A percentile compares a stretch with the other conserved stretches of the same genome.
Evolutionary conservation across 1,140 invertebrate species (phyloP).

Genomic region (Antheraea mylitta): DNA sequence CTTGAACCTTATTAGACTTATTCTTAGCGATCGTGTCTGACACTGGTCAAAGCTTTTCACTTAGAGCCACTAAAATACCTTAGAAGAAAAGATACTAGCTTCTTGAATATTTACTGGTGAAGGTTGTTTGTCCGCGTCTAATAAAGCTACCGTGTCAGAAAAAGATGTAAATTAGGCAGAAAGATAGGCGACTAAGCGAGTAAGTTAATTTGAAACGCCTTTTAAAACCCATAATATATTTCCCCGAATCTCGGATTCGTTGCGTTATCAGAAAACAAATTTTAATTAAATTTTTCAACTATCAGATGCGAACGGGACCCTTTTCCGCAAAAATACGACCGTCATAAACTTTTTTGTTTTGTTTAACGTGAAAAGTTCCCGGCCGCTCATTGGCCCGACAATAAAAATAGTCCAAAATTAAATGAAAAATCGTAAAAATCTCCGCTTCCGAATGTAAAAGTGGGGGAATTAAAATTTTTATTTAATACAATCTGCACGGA

Average conservation of each 20-base stretch:
- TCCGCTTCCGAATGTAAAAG: conserved; percentile 29
- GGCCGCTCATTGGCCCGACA: conserved; percentile 20
- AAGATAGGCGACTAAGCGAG: conserved; percentile 23
- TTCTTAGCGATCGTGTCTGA: no score
- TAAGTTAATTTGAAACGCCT: conserved; percentile 35
- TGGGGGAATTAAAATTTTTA: conserved; percentile 50
- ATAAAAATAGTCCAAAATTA: conserved; percentile 38
- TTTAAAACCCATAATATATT: conserved; percentile 40
- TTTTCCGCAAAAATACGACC: conserved; percentile 29
- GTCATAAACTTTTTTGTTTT: conserved; percentile 34
- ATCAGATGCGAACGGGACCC: conserved; percentile 41
- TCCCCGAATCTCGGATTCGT: conserved; percentile 25
- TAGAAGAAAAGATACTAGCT: no score
- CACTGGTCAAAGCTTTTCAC: no score
- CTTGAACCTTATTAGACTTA: no score
- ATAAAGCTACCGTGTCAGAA: conserved; percentile 1
- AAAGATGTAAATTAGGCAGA: conserved; percentile 27
- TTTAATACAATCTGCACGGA: conserved; percentile 38
- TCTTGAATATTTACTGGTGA: no score
- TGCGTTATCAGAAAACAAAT: conserved; percentile 41
- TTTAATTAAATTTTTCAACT: conserved; percentile 55
- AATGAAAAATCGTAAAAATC: conserved; percentile 48
- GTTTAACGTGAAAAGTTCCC: conserved; percentile 16
- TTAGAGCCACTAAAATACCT: no score
- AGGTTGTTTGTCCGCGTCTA: no score